phyloP scores from a whole-genome alignment of 1,140 invertebrate species.

The Agraylea sexmaculata region DNA sequence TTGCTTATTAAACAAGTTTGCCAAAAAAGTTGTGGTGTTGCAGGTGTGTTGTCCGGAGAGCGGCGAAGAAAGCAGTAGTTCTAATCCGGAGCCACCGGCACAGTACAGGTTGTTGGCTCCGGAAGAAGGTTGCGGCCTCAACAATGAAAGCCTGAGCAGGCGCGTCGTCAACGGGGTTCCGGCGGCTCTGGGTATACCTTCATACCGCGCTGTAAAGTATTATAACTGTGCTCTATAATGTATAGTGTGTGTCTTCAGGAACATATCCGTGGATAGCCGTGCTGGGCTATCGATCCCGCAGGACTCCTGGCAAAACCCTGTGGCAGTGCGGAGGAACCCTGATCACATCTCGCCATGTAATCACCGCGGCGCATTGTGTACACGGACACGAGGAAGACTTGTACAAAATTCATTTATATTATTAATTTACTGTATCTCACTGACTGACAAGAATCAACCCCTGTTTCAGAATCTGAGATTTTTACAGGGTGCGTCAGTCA shows the following conservation, averaged over 20 bases:
- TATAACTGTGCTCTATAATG: background rate
- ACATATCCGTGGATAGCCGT: conserved; percentile 63
- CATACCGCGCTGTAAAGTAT: background rate
- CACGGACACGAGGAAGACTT: conserved; percentile 39
- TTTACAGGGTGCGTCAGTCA: no score
- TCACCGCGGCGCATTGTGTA: conserved; percentile 80
- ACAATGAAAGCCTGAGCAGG: conserved; percentile 15
- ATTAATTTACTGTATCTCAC: conserved; percentile 1
- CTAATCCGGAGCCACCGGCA: background rate
- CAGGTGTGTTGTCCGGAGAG: conserved; percentile 19
- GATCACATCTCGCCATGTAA: conserved; percentile 55
- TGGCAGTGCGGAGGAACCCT: conserved; percentile 76
- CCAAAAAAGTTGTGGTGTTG: conserved; percentile 5
- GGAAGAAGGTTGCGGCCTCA: conserved; percentile 19
- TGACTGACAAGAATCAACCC: no score
- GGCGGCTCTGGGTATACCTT: conserved; percentile 11
- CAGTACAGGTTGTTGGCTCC: conserved; percentile 12
- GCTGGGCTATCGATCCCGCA: conserved; percentile 46
- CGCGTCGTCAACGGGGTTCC: conserved; percentile 18
- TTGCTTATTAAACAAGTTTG: background rate
- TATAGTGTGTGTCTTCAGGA: conserved; percentile 37
- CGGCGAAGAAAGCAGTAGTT: background rate
- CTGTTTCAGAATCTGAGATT: no score
- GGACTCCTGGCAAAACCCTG: conserved; percentile 32
- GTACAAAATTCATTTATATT: conserved; percentile 27